A percentile compares a stretch with the other conserved stretches of the same genome.
Evolutionary conservation across 2,113 vertebrate genomes (phyloP).

Genomic region (Monopterus albus): DNA sequence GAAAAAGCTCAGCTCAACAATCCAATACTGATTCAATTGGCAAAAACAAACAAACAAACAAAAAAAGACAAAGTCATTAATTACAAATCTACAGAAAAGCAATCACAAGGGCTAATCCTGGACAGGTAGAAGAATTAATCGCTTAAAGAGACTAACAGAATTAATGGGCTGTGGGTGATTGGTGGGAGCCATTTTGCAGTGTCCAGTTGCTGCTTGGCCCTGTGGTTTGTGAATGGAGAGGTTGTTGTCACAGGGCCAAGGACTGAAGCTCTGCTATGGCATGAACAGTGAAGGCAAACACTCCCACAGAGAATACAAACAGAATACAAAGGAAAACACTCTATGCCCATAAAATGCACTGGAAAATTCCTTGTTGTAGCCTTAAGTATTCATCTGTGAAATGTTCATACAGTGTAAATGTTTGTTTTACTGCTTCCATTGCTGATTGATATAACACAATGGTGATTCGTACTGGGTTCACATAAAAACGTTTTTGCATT

Average conservation of each 20-base stretch:
- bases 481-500: constrained; percentile 32
- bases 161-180: constrained; percentile 36
- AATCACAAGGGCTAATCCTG: constrained; percentile 56
- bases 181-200: constrained; percentile 53
- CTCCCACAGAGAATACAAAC: constrained; percentile 48
- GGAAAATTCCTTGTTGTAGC: constrained; percentile 45
- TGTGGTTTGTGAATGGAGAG: constrained; percentile 36
- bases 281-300: constrained; percentile 41
- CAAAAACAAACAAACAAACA: constrained; percentile 43
- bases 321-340: constrained; percentile 48
- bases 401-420: constrained; percentile 33
- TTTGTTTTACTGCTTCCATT: constrained; percentile 14
- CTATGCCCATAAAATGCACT: constrained; percentile 32
- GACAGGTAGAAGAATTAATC: constrained; percentile 38
- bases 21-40: constrained; percentile 54
- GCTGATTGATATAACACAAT: constrained; percentile 49
- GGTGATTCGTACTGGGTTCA: constrained; percentile 14
- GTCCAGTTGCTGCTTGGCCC: constrained; percentile 31
- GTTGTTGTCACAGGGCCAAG: constrained; percentile 29
- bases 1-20: constrained; percentile 37
- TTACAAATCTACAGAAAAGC: constrained; percentile 56
- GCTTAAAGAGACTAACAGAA: constrained; percentile 45
- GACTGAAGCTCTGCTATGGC: constrained; percentile 39
- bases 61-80: constrained; percentile 58
- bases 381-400: constrained; percentile 32